Evolutionary conservation across 2,888 invertebrate genomes (phyloP).

Genomic region (Heliothis peltigera): DNA sequence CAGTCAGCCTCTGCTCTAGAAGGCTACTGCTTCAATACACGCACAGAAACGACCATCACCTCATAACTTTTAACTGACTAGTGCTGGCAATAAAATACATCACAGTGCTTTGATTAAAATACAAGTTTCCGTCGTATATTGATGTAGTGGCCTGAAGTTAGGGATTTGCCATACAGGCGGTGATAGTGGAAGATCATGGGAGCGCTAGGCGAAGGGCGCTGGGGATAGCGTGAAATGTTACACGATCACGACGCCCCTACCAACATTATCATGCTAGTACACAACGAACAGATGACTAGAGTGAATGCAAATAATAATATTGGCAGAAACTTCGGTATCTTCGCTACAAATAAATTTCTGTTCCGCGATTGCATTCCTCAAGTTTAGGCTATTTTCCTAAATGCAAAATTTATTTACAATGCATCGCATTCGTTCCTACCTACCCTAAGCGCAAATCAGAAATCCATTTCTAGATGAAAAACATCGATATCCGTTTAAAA

Average conservation of each 20-base stretch:
- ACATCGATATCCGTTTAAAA: constrained; percentile 59
- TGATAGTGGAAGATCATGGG: constrained; percentile 86
- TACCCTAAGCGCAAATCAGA: constrained; percentile 66
- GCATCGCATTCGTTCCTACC: constrained; percentile 42
- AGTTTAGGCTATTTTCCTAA: constrained; percentile 56
- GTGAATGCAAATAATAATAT: constrained; percentile 53
- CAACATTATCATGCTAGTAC: constrained; percentile 54
- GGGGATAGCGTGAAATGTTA: constrained; percentile 72
- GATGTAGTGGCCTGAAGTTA: constrained; percentile 73
- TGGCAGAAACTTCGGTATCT: constrained; percentile 65
- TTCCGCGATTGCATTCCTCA: constrained; percentile 61
- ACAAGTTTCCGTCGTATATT: constrained; percentile 70
- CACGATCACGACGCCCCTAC: constrained; percentile 63
- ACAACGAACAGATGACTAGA: constrained; percentile 47
- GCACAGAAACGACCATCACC: constrained; percentile 59
- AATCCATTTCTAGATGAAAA: constrained; percentile 64
- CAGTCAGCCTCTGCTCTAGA: constrained; percentile 68
- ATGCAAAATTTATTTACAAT: constrained; percentile 59
- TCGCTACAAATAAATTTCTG: constrained; percentile 70
- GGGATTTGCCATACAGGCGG: constrained; percentile 81
- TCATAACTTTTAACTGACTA: constrained; percentile 45
- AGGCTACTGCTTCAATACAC: constrained; percentile 75
- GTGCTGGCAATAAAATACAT: constrained; percentile 58
- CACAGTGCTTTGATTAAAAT: constrained; percentile 60
- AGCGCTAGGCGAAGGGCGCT: constrained; percentile 85